These are phyloP conservation scores for Tragulus kanchil DNA, from an alignment of 2,113 vertebrate genomes.

Conservation along the genomic window DNA sequence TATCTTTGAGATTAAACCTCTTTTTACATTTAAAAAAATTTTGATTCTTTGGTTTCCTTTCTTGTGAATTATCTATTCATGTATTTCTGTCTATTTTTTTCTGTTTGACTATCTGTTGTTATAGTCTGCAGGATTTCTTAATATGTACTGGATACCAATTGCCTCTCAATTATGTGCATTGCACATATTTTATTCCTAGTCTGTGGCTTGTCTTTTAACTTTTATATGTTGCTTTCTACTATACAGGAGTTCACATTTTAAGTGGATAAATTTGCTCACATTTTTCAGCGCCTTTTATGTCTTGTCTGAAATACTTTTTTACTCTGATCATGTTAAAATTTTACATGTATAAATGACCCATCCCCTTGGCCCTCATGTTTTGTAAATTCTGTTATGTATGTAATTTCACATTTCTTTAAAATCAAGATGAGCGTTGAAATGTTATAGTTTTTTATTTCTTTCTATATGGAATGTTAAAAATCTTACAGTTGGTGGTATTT, in stretches of 20 bases:
- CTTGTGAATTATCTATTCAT: neutral
- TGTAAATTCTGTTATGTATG: neutral
- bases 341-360: neutral
- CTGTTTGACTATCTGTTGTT: neutral
- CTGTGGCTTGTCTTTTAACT: neutral
- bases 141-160: neutral
- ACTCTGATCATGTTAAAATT: neutral
- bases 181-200: neutral
- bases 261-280: neutral
- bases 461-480: neutral
- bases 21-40: neutral
- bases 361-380: neutral
- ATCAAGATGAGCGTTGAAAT: neutral
- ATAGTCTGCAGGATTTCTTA: neutral
- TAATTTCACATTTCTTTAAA: conserved; percentile 44
- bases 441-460: conserved; percentile 18
- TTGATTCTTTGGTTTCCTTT: neutral
- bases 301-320: conserved; percentile 11
- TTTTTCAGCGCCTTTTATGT: neutral
- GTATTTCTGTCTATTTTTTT: conserved; percentile 32
- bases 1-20: neutral
- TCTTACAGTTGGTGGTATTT: conserved; percentile 1
- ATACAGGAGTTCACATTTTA: neutral
- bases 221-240: neutral
- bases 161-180: neutral